phyloP scores from a whole-genome alignment of 1,140 invertebrate species.

The Cheumatopsyche charites region DNA sequence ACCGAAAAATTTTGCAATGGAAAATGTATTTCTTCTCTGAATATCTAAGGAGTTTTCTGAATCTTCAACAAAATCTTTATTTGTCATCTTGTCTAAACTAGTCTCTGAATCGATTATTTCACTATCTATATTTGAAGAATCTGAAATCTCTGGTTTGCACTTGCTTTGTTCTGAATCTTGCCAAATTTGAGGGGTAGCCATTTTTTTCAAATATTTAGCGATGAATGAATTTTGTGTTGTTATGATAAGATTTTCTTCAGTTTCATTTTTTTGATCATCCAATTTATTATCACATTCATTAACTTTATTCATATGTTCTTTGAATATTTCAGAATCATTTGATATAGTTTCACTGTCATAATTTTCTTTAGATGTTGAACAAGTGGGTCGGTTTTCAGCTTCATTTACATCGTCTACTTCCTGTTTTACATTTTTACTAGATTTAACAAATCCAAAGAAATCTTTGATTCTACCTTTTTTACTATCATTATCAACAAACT shows the following conservation, averaged over 20 bases:
- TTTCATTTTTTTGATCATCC: neutral
- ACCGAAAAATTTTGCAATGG: conserved; percentile 27
- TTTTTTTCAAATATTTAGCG: conserved; percentile 19
- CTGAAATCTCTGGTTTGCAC: neutral
- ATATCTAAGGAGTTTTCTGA: neutral
- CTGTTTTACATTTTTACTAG: neutral
- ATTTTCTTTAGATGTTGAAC: neutral
- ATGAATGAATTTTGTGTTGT: conserved; percentile 18
- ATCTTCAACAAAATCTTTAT: conserved; percentile 50
- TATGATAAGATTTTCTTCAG: neutral
- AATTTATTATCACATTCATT: neutral
- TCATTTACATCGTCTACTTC: neutral
- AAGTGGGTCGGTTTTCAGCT: neutral
- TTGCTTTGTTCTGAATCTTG: neutral
- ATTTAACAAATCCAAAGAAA: conserved; percentile 58
- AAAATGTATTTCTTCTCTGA: neutral
- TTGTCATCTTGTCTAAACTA: conserved; percentile 59
- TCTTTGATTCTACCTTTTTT: conserved; percentile 67
- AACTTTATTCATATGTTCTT: neutral
- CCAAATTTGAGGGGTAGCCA: neutral
- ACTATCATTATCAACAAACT: conserved; percentile 70
- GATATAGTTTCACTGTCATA: neutral
- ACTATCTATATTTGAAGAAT: conserved; percentile 21
- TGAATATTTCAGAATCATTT: neutral
- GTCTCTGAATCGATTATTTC: conserved; percentile 54